These are phyloP conservation scores for Calyptommatus sinebrachiatus DNA, from an alignment of 2,113 vertebrate species.

Conservation along the genomic window DNA sequence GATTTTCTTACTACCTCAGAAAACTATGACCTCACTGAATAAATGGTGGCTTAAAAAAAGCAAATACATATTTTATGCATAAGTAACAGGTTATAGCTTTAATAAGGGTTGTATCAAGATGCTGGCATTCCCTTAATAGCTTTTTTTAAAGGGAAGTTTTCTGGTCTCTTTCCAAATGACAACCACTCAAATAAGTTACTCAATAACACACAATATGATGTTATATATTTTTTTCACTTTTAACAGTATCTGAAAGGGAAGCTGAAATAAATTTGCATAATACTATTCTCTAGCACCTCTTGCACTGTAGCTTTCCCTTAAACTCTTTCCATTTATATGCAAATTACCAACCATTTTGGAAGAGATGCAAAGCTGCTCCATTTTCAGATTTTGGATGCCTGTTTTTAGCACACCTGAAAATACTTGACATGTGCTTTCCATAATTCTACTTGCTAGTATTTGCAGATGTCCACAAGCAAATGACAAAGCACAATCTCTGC, in stretches of 20 bases:
- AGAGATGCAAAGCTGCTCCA: conserved; percentile 1
- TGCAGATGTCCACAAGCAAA: not conserved
- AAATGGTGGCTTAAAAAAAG: not conserved
- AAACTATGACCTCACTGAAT: not conserved
- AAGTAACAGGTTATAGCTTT: conserved; percentile 13
- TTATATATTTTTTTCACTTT: conserved; percentile 24
- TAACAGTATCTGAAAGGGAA: conserved; percentile 29
- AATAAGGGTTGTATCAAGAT: conserved; percentile 8
- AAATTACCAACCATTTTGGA: conserved; percentile 37
- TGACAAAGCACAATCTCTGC: not conserved
- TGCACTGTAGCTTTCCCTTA: conserved; percentile 36
- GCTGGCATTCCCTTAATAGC: not conserved
- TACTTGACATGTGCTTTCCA: not conserved
- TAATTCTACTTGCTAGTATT: conserved; percentile 7
- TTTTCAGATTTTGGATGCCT: conserved; percentile 21
- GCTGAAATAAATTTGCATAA: conserved; percentile 35
- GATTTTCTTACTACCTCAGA: not conserved
- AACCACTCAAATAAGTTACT: conserved; percentile 24
- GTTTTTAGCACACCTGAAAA: conserved; percentile 18
- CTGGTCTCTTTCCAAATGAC: conserved; percentile 5
- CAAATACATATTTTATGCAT: conserved; percentile 5
- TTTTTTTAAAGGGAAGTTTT: conserved; percentile 17
- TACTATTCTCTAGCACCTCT: conserved; percentile 15
- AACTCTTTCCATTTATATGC: conserved; percentile 45
- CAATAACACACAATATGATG: conserved; percentile 1